Evolutionary conservation across 2,888 invertebrate genomes (phyloP).

Genomic region (Athalia cordata): DNA sequence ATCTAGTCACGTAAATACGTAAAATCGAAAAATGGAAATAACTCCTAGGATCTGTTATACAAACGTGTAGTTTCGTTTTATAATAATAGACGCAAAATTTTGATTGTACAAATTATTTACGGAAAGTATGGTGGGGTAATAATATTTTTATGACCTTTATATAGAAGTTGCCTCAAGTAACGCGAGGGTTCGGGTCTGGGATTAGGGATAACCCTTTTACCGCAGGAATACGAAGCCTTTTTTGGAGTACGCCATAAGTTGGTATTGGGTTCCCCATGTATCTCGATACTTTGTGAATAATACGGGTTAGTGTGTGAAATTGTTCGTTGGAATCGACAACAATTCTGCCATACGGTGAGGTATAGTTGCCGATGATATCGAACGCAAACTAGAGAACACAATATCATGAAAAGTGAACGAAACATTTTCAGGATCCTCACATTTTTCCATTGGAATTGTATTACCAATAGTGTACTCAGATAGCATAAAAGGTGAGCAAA

Average conservation of each 20-base stretch:
- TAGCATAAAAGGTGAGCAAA: background rate
- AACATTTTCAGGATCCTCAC: slow-evolving; percentile 19
- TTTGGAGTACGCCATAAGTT: background rate
- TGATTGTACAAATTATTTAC: background rate
- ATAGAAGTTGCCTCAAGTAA: slow-evolving; percentile 8
- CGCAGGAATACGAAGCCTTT: slow-evolving; percentile 12
- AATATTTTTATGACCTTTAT: slow-evolving; percentile 21
- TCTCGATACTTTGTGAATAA: slow-evolving; percentile 37
- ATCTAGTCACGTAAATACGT: too few species aligned
- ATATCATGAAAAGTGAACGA: slow-evolving; percentile 18
- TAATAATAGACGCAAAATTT: background rate
- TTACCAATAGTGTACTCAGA: slow-evolving; percentile 16
- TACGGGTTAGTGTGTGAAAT: slow-evolving; percentile 28
- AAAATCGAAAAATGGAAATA: too few species aligned
- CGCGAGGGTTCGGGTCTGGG: slow-evolving; percentile 9
- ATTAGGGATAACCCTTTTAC: background rate
- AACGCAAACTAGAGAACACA: slow-evolving; percentile 1
- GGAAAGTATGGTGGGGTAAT: slow-evolving; percentile 1
- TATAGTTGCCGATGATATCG: slow-evolving; percentile 10
- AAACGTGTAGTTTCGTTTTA: too few species aligned
- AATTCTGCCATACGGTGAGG: background rate
- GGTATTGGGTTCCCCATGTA: slow-evolving; percentile 29
- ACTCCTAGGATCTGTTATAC: too few species aligned
- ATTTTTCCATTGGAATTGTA: slow-evolving; percentile 29
- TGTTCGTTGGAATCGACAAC: slow-evolving; percentile 30